Conservation (phyloP, 1,140 invertebrate species). For the Drosophila takahashii region DNA sequence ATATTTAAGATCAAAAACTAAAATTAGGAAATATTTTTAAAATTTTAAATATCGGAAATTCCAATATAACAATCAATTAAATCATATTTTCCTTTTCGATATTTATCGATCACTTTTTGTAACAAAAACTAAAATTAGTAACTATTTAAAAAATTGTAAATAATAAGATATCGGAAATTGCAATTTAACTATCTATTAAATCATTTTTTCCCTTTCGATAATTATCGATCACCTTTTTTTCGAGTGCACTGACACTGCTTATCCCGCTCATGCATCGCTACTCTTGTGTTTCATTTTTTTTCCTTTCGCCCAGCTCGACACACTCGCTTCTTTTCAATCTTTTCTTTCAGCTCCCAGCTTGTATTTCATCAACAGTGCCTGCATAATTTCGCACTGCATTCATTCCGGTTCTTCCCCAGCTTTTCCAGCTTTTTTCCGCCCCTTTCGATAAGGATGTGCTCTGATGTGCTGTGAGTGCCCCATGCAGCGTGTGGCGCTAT, state of each 20-base stretch:
- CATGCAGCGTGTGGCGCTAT: slow-evolving; percentile 75
- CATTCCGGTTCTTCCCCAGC: slow-evolving; percentile 14
- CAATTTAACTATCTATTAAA: no score
- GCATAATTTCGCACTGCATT: slow-evolving; percentile 73
- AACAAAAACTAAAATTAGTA: no score
- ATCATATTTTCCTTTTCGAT: no score
- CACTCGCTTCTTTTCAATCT: slow-evolving; percentile 47
- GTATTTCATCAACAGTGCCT: slow-evolving; percentile 75
- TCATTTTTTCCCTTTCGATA: no score
- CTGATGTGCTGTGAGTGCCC: slow-evolving; percentile 29
- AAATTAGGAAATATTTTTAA: no score
- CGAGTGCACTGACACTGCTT: slow-evolving; percentile 19
- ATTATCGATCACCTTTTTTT: not conserved
- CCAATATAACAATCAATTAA: no score
- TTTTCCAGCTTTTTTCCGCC: not conserved
- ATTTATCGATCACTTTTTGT: no score
- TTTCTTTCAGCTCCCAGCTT: slow-evolving; percentile 50
- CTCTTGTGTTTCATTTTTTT: slow-evolving; percentile 17
- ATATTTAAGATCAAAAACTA: no score
- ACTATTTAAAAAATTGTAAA: no score
- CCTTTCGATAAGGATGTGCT: slow-evolving; percentile 25
- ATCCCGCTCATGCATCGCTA: slow-evolving; percentile 39
- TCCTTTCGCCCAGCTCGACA: slow-evolving; percentile 16
- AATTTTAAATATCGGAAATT: no score
- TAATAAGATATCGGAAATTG: no score